Conservation (phyloP, 2,113 vertebrate species). For the Tragulus kanchil region DNA sequence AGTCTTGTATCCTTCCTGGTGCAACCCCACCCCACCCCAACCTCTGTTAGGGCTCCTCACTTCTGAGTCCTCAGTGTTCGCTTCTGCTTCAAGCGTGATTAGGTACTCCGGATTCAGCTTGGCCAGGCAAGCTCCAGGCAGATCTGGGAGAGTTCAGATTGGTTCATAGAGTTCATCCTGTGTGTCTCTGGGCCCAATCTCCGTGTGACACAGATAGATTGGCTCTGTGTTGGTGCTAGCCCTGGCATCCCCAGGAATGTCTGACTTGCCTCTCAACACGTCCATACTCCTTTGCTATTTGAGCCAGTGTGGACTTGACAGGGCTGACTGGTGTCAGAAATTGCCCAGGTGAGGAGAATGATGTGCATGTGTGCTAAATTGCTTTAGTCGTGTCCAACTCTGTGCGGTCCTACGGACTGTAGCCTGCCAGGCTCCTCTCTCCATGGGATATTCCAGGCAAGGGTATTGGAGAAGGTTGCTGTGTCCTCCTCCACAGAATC, state of each 20-base stretch:
- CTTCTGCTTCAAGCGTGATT: not conserved
- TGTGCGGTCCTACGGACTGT: too few species aligned
- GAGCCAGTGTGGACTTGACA: not conserved
- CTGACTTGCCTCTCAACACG: not conserved
- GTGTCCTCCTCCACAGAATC: too few species aligned
- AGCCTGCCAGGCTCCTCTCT: too few species aligned
- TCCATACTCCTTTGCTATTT: not conserved
- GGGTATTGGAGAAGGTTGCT: too few species aligned
- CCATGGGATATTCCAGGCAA: too few species aligned
- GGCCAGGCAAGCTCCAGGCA: not conserved
- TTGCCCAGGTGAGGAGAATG: not conserved
- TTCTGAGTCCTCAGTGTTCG: not conserved
- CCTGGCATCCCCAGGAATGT: not conserved
- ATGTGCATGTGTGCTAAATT: too few species aligned
- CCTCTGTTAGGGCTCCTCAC: not conserved
- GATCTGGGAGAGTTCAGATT: not conserved
- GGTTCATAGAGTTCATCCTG: not conserved
- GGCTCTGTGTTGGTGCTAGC: not conserved
- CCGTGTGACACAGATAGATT: not conserved
- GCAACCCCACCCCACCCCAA: not conserved
- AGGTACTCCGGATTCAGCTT: not conserved
- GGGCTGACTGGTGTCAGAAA: not conserved
- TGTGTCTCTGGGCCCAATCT: not conserved
- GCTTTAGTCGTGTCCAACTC: too few species aligned
- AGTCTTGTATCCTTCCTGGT: not conserved